Evolutionary conservation across 2,113 vertebrate species (phyloP).

Genomic region (Forbesichthys agassizii): DNA sequence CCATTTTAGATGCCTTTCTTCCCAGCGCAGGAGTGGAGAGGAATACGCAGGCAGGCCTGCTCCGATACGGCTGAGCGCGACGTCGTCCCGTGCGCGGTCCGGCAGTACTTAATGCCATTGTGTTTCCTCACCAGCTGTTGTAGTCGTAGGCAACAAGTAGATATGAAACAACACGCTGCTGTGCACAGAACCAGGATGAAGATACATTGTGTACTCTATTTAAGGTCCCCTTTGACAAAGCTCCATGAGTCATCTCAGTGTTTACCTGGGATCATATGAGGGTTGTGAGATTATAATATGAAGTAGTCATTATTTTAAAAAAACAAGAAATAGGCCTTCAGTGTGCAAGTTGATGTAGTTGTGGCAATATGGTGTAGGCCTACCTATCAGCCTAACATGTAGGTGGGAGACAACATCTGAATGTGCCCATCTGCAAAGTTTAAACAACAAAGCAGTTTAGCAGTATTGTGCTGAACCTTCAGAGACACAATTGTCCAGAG

Average conservation of each 20-base stretch:
- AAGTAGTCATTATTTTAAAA: too few species aligned
- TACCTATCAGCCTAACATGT: too few species aligned
- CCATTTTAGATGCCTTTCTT: slow-evolving; percentile 67
- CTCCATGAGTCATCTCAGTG: slow-evolving; percentile 4
- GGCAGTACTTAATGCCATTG: slow-evolving; percentile 22
- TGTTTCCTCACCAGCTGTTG: slow-evolving; percentile 9
- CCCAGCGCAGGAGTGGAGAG: slow-evolving; percentile 29
- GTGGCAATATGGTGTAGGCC: not conserved
- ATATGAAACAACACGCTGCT: not conserved
- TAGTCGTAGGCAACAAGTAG: slow-evolving; percentile 12
- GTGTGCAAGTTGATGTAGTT: not conserved
- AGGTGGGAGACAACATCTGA: too few species aligned
- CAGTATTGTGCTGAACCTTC: too few species aligned
- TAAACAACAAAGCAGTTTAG: too few species aligned
- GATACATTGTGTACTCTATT: slow-evolving; percentile 14
- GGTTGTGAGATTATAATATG: not conserved
- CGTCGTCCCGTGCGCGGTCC: not conserved
- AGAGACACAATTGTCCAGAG: too few species aligned
- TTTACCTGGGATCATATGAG: not conserved
- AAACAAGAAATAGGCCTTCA: too few species aligned
- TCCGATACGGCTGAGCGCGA: not conserved
- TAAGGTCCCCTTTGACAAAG: slow-evolving; percentile 14
- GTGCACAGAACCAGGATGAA: not conserved
- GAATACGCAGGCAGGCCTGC: slow-evolving; percentile 16
- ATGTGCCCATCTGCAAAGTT: too few species aligned